Conservation (phyloP, 1,140 invertebrate genomes). For the Helicoverpa zea region DNA sequence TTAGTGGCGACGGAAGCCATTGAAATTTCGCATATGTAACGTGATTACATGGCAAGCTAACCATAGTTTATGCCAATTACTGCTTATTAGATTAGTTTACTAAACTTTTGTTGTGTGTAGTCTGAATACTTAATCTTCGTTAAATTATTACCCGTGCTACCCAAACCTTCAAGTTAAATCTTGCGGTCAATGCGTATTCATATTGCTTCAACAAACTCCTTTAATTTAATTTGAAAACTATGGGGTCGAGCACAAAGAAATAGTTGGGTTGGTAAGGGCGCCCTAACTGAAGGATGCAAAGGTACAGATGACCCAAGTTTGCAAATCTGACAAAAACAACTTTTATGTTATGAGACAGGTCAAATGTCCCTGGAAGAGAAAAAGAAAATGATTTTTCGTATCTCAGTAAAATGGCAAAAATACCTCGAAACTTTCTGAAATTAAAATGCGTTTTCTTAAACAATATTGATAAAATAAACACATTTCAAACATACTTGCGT, state of each 20-base stretch:
- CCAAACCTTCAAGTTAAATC: conserved; percentile 30
- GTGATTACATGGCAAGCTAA: conserved; percentile 54
- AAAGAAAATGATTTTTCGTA: not conserved
- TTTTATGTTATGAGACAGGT: conserved; percentile 8
- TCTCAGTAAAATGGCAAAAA: too few species aligned
- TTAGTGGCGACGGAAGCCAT: conserved; percentile 56
- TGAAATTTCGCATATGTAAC: conserved; percentile 59
- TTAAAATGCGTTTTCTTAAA: too few species aligned
- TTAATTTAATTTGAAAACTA: conserved; percentile 78
- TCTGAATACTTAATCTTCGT: conserved; percentile 23
- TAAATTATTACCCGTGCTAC: conserved; percentile 22
- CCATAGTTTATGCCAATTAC: conserved; percentile 49
- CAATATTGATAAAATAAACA: too few species aligned
- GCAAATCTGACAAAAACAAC: conserved; percentile 40
- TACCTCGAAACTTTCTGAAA: too few species aligned
- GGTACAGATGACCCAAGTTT: conserved; percentile 16
- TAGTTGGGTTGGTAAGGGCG: conserved; percentile 62
- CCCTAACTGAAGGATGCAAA: not conserved
- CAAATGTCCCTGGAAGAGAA: not conserved
- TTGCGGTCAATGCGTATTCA: conserved; percentile 49
- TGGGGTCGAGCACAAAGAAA: conserved; percentile 73
- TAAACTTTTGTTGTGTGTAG: conserved; percentile 2
- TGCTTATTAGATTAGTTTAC: conserved; percentile 61
- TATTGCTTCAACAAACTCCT: conserved; percentile 55
- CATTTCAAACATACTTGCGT: too few species aligned